Base-by-base conservation (phyloP, 2,888 invertebrate genomes). In the Agrilus biguttatus region DNA sequence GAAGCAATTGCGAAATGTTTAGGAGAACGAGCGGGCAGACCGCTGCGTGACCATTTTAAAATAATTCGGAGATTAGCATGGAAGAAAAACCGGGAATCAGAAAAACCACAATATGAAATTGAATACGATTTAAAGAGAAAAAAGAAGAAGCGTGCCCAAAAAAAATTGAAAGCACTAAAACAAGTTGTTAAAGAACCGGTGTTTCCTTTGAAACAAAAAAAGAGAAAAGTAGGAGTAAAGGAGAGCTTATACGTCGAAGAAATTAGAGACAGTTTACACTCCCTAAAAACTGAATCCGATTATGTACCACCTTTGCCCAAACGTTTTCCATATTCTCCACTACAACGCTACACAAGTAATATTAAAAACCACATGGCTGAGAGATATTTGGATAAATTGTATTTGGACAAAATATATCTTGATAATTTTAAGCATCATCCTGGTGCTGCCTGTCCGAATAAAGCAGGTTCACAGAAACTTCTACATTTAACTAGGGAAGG, bases 391-490 rank as follows among this genome's bases (percentile, higher is more conserved):
- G 66, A 67, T 21, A 51, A 53, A 4, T 56, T 72, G 54, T 63
- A 63, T 33, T 47, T 52, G 37, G 72, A 73, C 45, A 70, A 67
- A 48, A 52, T 61, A 14, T 71, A 69, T 47, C 47, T 71, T 33
- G 58, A 64, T 38, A 46, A 57, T 10, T 41, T 68, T 17, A 53
- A 59, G 35, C 48, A 56, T 1, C 53, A 60, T 43, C 53, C 57
- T 0, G 60, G 61, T 7, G 55, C 63, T 2, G 44, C 44, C 5
- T 65, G 64, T 23, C 66, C 69, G 0, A 70, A 69, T 50, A 56
- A 59, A 44, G 53, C 51, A 8, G 61, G 66, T 3, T 58, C 59
- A 1, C 48, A 51, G 12, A 49, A 53, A 39, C 56, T 72, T n/a
- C 44, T 51, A 10, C 43, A 50, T 2, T 38, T 62, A 12, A 60